phyloP scores from a whole-genome alignment of 2,113 vertebrate species.

The Gallinago paraguaiae region DNA sequence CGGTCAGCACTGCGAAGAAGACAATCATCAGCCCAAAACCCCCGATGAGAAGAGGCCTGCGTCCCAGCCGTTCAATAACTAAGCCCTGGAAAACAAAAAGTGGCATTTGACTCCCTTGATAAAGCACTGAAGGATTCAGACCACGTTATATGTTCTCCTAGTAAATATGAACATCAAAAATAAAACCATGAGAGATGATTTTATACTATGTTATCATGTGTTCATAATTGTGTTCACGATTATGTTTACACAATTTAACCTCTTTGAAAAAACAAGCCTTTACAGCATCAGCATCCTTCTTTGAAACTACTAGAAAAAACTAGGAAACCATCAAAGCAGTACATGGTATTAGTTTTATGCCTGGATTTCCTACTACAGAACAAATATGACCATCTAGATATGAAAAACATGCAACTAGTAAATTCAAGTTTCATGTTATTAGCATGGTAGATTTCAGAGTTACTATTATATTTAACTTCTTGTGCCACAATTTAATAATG shows the following conservation, averaged over 20 bases:
- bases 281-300: not conserved
- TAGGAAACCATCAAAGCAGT: not conserved
- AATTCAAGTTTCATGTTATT: not conserved
- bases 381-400: not conserved
- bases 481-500: not conserved
- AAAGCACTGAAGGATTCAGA: not conserved
- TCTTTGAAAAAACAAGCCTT: not conserved
- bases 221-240: not conserved
- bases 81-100: constrained; percentile 77
- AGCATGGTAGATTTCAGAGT: not conserved
- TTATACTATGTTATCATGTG: not conserved
- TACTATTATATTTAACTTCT: not conserved
- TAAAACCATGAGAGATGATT: not conserved
- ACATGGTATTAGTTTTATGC: not conserved
- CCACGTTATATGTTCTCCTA: not conserved
- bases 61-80: constrained; percentile 87
- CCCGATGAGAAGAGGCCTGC: constrained; percentile 88
- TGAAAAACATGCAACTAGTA: not conserved
- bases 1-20: constrained; percentile 87
- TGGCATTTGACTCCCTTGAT: not conserved
- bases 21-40: constrained; percentile 89
- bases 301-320: not conserved
- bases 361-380: not conserved
- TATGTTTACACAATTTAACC: not conserved
- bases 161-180: not conserved